Evolutionary conservation across 2,888 invertebrate species (phyloP), one percentile per base, ranked within the genome.

Genomic region (Dicyrtoma fusca): DNA sequence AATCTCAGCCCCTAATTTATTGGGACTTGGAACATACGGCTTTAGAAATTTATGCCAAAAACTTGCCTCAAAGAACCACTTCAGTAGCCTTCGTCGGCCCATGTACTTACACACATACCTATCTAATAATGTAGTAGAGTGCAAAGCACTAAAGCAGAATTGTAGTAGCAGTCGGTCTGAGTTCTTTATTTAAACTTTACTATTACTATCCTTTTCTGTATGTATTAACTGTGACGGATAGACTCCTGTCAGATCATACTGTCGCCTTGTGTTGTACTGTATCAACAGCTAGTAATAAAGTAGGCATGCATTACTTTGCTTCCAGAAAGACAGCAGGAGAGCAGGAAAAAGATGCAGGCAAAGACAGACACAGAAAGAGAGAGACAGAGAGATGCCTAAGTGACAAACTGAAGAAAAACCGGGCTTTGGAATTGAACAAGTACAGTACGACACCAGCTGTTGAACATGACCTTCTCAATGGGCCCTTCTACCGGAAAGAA

Each of bases 371-470:
- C 14, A 34, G 34, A 34, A 8, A 34, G 34, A 34, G 34, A 34
- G 34, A 34, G 34, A 34, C 34, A 34, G 53, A 19, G 53, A 53
- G 23, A 53, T 23, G 53, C 23, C 53, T 23, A 19, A 26, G 13
- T 57, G 23, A 57, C 11, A 57, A 34, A 34, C 8, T 34, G 49
- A 49, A 10, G 49, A 49, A 4, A 19, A 4, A 49, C 49, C 3
- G n/a, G 19, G 11, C 49, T n/a, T 49, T 49, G 49, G 49, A 49
- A 6, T 49, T 49, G 49, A 13, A 49, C 49, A 49, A 49, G 49
- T 49, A 49, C 19, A 49, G n/a, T 5, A n/a, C 19, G 49, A 49
- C n/a, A n/a, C 61, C 61, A 61, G 61, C 61, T 61, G 61, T 61
- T 61, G 17, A n/a, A 59, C 59, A 59, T 53, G 21, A 53, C 53